Evolutionary conservation across 2,797 vertebrate genomes (phyloP), one percentile per base, ranked within the genome.

Genomic region (Oryzias dopingdopingensis): DNA sequence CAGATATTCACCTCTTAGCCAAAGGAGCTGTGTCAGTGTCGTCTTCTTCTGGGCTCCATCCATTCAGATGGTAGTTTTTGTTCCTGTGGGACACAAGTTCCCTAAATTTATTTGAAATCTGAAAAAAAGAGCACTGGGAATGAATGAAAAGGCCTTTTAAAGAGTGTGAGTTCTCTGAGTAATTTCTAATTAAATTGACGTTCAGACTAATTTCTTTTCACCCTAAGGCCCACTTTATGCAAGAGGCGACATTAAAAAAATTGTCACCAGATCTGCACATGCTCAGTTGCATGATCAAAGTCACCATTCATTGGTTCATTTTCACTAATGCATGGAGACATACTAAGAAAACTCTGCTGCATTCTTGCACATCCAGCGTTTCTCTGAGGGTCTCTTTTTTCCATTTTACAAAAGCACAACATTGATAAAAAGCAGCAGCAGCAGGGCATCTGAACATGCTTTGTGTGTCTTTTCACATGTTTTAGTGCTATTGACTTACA

Each of bases 151-250:
- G 56, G 56, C 56, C 43, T 73, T 42, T 70, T 67, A 70, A 57
- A 70, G 50, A 67, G 50, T 37, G 49, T 13, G 22, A 73, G 55
- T 26, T 74, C 77, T 74, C 5, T 20, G 65, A 80, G 81, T 83
- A 61, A 79, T 68, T 79, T 81, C 72, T 73, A 77, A 84, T 84
- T 78, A 80, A 83, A 81, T 55, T 65, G 73, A 79, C 66, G 76
- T 74, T 67, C 49, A 10, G 37, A 71, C 79, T 77, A 73, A 82
- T 81, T 79, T 76, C 62, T 74, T 72, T 65, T 42, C 52, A 51
- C 75, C 73, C 60, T 5, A 3, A 73, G 73, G 81, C 54, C 53
- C 29, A 56, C 41, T 75, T 77, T 56, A 53, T 67, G 59, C 59
- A 50, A 62, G 62, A 23, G 37, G 56, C 42, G 56, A 40, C 37